A percentile compares a stretch with the other conserved stretches of the same genome.
Conservation (phyloP, 2,888 invertebrate genomes). For the Erannis defoliaria region DNA sequence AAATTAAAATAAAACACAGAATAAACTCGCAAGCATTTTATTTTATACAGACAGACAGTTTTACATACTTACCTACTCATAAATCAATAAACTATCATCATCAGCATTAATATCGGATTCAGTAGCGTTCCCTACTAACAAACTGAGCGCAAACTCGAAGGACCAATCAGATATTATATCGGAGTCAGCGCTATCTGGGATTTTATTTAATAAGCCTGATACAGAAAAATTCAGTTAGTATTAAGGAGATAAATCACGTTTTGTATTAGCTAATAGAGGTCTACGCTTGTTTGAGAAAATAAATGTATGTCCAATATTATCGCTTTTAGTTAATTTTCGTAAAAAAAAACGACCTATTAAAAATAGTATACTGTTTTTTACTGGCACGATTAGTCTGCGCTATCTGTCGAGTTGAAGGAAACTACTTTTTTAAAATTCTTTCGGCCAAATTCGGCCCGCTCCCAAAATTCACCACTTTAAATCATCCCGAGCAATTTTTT, state of each 20-base stretch:
- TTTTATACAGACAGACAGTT: constrained; percentile 1
- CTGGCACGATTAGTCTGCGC: too few species aligned
- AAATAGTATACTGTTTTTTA: too few species aligned
- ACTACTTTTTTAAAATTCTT: too few species aligned
- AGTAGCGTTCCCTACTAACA: constrained; percentile 27
- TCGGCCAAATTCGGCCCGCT: too few species aligned
- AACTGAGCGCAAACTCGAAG: constrained; percentile 31
- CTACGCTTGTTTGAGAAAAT: too few species aligned
- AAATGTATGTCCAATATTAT: too few species aligned
- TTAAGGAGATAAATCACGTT: not conserved
- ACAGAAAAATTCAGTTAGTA: not conserved
- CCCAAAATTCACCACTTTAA: too few species aligned
- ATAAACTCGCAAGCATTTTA: not conserved
- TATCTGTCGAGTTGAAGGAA: too few species aligned
- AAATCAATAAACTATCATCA: constrained; percentile 10
- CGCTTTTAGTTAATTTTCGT: too few species aligned
- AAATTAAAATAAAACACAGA: not conserved
- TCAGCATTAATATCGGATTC: constrained; percentile 38
- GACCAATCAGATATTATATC: constrained; percentile 36
- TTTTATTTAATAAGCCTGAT: constrained; percentile 22
- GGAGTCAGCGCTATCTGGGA: constrained; percentile 19
- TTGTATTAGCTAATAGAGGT: not conserved
- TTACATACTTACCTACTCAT: not conserved
- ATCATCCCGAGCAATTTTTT: too few species aligned
- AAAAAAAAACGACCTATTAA: too few species aligned